Conservation (phyloP, 2,888 invertebrate species). For the Sarcophaga carnaria region DNA sequence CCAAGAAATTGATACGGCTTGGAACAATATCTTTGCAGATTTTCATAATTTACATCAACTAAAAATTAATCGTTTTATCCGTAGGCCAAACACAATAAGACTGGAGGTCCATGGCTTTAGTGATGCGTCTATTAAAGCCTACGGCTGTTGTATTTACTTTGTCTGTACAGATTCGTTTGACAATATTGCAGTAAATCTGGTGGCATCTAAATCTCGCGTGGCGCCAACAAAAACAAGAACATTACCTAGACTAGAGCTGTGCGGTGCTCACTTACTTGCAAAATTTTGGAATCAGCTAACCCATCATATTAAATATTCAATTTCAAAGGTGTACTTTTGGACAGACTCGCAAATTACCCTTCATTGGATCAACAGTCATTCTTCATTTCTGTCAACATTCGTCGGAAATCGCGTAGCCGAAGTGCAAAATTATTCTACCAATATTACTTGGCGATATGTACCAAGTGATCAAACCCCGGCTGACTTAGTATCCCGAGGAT, state of each 20-base stretch:
- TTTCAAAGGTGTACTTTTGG: too few relatives aligned
- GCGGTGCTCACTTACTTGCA: slow-evolving; percentile 62
- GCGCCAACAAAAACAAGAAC: slow-evolving; percentile 12
- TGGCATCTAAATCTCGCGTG: too few relatives aligned
- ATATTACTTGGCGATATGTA: slow-evolving; percentile 56
- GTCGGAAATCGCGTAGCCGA: slow-evolving; percentile 39
- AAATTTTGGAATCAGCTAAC: slow-evolving; percentile 5
- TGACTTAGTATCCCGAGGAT: slow-evolving; percentile 57
- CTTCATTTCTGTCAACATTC: too few relatives aligned
- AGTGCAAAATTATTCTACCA: slow-evolving; percentile 49
- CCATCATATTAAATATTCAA: too few relatives aligned
- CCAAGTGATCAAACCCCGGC: slow-evolving; percentile 63
- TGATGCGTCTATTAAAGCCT: too few relatives aligned
- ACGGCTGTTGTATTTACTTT: too few relatives aligned
- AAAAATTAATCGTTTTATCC: neutral
- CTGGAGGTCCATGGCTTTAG: too few relatives aligned
- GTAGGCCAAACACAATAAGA: too few relatives aligned
- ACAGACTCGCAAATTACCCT: too few relatives aligned
- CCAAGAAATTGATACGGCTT: slow-evolving; percentile 31
- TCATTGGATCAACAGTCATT: too few relatives aligned
- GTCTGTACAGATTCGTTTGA: too few relatives aligned
- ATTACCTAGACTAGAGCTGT: slow-evolving; percentile 64
- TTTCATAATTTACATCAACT: neutral
- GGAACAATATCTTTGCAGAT: slow-evolving; percentile 19
- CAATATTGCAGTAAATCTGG: too few relatives aligned